These are phyloP conservation scores for Hyperoplus lanceolatus DNA, from an alignment of 2,797 vertebrate genomes.

Conservation along the genomic window DNA sequence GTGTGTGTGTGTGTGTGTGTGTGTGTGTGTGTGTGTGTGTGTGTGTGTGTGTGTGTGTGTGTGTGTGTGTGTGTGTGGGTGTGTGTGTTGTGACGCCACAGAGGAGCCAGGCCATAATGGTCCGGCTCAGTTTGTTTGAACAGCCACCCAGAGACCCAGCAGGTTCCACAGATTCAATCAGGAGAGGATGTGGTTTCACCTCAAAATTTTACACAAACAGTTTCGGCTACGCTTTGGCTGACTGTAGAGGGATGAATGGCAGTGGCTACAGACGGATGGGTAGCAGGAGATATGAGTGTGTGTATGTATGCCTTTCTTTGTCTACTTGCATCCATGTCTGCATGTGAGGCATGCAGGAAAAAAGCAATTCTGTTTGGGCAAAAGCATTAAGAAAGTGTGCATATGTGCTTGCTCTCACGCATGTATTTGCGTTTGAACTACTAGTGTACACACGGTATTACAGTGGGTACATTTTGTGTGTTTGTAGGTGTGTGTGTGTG, in stretches of 20 bases:
- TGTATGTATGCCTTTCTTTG: conserved; percentile 13
- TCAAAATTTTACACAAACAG: conserved; percentile 76
- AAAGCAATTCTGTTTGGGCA: conserved; percentile 22
- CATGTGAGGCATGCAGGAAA: conserved; percentile 39
- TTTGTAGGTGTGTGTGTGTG: background rate
- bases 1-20: conserved; percentile 17
- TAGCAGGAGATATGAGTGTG: conserved; percentile 18
- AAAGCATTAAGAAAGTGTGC: conserved; percentile 15
- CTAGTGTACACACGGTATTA: background rate
- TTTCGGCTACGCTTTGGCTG: conserved; percentile 45
- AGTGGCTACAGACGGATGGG: conserved; percentile 32
- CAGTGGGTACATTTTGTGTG: background rate
- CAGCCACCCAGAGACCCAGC: conserved; percentile 72
- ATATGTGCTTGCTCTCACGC: background rate
- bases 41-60: conserved; percentile 2
- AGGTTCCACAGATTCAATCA: conserved; percentile 79
- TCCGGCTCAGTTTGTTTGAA: conserved; percentile 75
- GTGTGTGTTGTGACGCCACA: conserved; percentile 29
- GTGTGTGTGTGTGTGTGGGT: conserved; percentile 21
- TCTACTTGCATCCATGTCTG: conserved; percentile 32
- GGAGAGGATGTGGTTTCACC: conserved; percentile 79
- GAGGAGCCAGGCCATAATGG: conserved; percentile 66
- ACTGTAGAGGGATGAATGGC: conserved; percentile 43
- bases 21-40: background rate
- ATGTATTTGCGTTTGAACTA: background rate